These are phyloP conservation scores for Macrotrachela quadricornifera DNA, from an alignment of 1,140 invertebrate genomes.

Conservation along the genomic window DNA sequence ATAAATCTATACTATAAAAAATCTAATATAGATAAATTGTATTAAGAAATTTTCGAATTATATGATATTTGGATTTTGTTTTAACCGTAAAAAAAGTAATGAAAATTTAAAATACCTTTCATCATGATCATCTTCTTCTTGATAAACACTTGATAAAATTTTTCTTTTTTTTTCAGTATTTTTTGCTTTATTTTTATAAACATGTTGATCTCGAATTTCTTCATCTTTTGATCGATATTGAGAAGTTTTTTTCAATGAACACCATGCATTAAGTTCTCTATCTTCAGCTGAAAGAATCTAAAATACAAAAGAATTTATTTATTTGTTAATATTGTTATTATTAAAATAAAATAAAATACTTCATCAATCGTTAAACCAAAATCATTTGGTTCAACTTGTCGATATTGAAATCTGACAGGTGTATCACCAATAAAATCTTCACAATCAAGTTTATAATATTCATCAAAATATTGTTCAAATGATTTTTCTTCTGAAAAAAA, in stretches of 20 bases:
- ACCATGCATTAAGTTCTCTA: conserved; percentile 79
- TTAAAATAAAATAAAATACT: conserved; percentile 28
- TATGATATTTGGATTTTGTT: conserved; percentile 7
- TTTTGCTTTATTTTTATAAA: conserved; percentile 1
- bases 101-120: neutral
- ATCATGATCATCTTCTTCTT: conserved; percentile 6
- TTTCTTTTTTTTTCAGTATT: neutral
- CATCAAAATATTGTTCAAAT: conserved; percentile 68
- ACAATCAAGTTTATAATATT: conserved; percentile 77
- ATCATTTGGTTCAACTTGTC: conserved; percentile 41
- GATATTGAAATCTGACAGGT: conserved; percentile 76
- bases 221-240: conserved; percentile 35
- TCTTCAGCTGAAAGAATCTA: conserved; percentile 75
- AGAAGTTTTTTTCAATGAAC: conserved; percentile 67
- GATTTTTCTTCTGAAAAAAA: conserved; percentile 38
- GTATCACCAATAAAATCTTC: conserved; percentile 75
- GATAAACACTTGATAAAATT: neutral
- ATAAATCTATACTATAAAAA: no score
- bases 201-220: neutral
- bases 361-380: conserved; percentile 76
- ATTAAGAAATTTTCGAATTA: no score
- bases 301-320: neutral
- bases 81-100: neutral
- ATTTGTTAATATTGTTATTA: neutral
- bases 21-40: no score